These are phyloP conservation scores for Platichthys stellatus DNA, from an alignment of 2,113 vertebrate species.

Conservation along the genomic window DNA sequence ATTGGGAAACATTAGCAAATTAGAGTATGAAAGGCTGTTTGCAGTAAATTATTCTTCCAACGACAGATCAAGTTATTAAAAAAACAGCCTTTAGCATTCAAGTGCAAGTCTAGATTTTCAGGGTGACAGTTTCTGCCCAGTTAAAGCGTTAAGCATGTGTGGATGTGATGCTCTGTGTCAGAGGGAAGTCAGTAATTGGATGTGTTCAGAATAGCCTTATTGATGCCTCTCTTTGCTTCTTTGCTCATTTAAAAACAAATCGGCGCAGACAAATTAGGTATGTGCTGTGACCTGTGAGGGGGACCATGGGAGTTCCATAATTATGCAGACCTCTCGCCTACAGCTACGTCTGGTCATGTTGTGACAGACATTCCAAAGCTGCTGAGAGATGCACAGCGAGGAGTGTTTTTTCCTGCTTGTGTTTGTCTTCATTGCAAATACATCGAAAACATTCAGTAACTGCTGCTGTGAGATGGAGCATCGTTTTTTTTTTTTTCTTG, in stretches of 20 bases:
- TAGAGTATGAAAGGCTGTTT: no score
- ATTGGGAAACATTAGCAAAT: not conserved
- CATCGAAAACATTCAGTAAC: constrained; percentile 23
- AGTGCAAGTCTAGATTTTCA: no score
- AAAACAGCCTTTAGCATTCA: no score
- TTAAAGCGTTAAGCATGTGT: not conserved
- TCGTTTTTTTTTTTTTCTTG: constrained; percentile 19
- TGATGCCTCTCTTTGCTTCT: constrained; percentile 16
- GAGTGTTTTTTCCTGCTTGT: constrained; percentile 34
- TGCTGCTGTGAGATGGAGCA: constrained; percentile 27
- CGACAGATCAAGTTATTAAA: no score
- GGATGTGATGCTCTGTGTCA: not conserved
- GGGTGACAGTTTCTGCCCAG: no score
- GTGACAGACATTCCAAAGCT: constrained; percentile 71
- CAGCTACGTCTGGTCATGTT: constrained; percentile 67
- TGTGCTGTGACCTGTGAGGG: constrained; percentile 57
- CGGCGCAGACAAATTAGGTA: constrained; percentile 42
- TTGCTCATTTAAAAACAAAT: constrained; percentile 28
- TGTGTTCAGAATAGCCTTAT: not conserved
- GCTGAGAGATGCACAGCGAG: constrained; percentile 55
- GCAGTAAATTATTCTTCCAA: not conserved
- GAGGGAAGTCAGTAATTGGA: not conserved
- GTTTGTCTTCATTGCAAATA: constrained; percentile 62
- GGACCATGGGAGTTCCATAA: constrained; percentile 43
- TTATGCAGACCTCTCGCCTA: constrained; percentile 54